These are phyloP conservation scores for Nymphalis polychloros DNA, from an alignment of 2,888 invertebrate genomes.

Conservation along the genomic window DNA sequence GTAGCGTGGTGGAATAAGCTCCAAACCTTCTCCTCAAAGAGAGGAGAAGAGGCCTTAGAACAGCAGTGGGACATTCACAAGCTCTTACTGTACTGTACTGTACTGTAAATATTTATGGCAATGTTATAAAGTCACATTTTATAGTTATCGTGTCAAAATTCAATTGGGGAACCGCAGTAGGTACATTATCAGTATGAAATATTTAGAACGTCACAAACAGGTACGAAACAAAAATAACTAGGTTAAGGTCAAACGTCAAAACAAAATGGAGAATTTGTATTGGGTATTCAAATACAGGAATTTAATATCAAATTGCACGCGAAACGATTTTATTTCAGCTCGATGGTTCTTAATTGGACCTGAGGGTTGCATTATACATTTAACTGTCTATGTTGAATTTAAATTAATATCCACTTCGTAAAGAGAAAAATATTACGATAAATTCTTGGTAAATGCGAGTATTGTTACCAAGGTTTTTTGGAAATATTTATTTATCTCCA, in stretches of 20 bases:
- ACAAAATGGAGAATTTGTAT: conserved; percentile 26
- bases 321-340: conserved; percentile 15
- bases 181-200: conserved; percentile 18
- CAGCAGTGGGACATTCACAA: no score
- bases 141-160: conserved; percentile 15
- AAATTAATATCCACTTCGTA: not conserved
- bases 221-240: conserved; percentile 26
- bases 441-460: no score
- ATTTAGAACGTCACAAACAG: conserved; percentile 26
- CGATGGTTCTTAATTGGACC: conserved; percentile 1
- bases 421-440: not conserved
- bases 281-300: conserved; percentile 23
- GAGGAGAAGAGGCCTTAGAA: no score
- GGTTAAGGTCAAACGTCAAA: conserved; percentile 35
- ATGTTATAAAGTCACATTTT: not conserved
- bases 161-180: not conserved
- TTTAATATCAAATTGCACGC: conserved; percentile 27
- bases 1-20: no score
- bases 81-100: no score
- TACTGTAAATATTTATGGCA: no score
- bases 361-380: not conserved
- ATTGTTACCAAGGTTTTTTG: no score
- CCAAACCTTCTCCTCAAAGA: no score
- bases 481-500: no score
- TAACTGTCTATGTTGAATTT: not conserved